Conservation (phyloP, 2,113 vertebrate genomes). For the Mandrillus leucophaeus region DNA sequence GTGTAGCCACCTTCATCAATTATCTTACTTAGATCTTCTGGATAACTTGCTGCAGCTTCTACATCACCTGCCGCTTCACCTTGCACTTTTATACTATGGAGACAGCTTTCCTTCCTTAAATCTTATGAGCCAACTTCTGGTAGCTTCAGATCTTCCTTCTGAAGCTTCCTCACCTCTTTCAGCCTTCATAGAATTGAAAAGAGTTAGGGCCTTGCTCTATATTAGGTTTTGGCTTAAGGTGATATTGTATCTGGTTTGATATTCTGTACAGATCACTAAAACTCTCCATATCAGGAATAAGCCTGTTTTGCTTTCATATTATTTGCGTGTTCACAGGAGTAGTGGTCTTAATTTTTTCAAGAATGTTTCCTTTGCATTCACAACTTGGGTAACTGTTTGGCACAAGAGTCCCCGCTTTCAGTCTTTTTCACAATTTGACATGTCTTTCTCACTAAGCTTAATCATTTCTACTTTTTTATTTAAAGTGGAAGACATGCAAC, state of each 20-base stretch:
- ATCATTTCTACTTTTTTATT: neutral
- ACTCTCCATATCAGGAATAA: neutral
- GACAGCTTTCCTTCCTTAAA: neutral
- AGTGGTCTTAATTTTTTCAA: neutral
- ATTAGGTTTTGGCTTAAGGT: neutral
- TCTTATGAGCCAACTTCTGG: neutral
- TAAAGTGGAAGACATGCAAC: neutral
- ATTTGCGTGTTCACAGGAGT: neutral
- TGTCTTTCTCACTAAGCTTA: neutral
- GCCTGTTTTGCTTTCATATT: neutral
- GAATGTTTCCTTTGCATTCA: neutral
- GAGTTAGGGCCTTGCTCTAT: neutral
- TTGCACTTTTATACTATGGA: neutral
- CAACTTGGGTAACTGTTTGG: neutral
- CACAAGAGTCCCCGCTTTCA: neutral
- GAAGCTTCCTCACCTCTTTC: neutral
- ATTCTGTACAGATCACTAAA: neutral
- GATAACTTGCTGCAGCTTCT: neutral
- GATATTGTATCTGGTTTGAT: neutral
- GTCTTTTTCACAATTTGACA: neutral
- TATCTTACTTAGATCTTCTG: neutral
- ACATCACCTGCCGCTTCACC: neutral
- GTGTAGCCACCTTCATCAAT: neutral
- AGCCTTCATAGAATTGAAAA: neutral
- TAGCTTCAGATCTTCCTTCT: neutral